These are phyloP conservation scores for Stegostoma tigrinum DNA, from an alignment of 2,113 vertebrate genomes.

Conservation along the genomic window DNA sequence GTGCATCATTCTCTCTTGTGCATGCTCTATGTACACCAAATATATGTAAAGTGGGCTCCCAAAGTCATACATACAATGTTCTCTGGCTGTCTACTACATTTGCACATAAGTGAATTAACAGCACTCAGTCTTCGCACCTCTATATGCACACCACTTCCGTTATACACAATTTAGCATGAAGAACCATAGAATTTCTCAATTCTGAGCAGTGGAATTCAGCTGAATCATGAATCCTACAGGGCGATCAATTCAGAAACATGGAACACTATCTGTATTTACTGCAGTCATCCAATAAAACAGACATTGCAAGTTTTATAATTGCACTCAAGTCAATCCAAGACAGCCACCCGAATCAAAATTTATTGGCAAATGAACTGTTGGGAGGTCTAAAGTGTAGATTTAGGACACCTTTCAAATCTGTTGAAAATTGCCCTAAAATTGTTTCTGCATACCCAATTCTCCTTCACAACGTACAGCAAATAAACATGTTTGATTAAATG, in stretches of 20 bases:
- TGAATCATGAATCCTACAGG: not conserved
- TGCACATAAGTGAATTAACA: too few relatives aligned
- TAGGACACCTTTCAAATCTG: not conserved
- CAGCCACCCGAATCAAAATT: not conserved
- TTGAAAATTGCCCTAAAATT: not conserved
- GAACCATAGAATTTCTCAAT: not conserved
- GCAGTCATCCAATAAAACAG: not conserved
- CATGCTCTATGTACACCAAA: too few relatives aligned
- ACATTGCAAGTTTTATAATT: not conserved
- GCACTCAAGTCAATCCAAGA: not conserved
- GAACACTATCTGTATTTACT: not conserved
- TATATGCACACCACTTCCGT: too few relatives aligned
- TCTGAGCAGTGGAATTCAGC: not conserved
- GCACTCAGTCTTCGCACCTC: too few relatives aligned
- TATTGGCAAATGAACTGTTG: not conserved
- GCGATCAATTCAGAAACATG: not conserved
- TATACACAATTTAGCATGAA: not conserved
- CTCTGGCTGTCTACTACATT: too few relatives aligned
- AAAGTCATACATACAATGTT: too few relatives aligned
- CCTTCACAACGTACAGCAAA: not conserved
- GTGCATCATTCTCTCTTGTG: too few relatives aligned
- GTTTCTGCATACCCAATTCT: not conserved
- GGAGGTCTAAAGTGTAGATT: not conserved
- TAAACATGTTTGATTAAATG: not conserved
- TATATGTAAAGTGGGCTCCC: too few relatives aligned